Evolutionary conservation across 2,888 invertebrate species (phyloP).

Genomic region (Nowickia ferox): DNA sequence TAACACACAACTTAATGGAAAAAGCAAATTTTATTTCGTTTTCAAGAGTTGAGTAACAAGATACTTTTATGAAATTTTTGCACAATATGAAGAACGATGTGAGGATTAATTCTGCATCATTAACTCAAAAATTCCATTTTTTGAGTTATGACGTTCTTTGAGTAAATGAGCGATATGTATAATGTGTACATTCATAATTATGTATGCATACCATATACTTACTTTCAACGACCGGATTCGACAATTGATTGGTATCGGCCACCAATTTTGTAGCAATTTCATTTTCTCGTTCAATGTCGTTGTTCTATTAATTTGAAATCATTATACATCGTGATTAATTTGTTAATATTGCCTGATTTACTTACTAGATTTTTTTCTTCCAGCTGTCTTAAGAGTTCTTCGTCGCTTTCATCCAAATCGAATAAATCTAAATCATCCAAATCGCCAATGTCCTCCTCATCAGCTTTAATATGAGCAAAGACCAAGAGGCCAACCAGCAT

Average conservation of each 20-base stretch:
- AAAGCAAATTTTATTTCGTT: too few relatives aligned
- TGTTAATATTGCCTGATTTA: conserved; percentile 66
- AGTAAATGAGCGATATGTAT: too few relatives aligned
- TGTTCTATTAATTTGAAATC: conserved; percentile 73
- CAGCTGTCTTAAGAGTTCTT: conserved; percentile 78
- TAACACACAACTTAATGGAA: too few relatives aligned
- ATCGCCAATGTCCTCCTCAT: conserved; percentile 73
- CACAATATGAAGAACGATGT: too few relatives aligned
- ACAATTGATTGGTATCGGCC: conserved; percentile 77
- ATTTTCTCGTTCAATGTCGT: conserved; percentile 81
- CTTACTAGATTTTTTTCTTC: conserved; percentile 80
- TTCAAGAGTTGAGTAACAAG: too few relatives aligned
- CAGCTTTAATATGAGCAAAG: conserved; percentile 74
- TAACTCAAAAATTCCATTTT: too few relatives aligned
- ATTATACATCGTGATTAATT: neutral
- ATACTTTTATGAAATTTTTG: too few relatives aligned
- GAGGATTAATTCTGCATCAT: too few relatives aligned
- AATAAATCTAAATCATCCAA: conserved; percentile 74
- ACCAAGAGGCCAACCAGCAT: conserved; percentile 77
- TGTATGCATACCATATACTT: conserved; percentile 56
- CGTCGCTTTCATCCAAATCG: conserved; percentile 79
- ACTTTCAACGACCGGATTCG: conserved; percentile 80
- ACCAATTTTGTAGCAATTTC: conserved; percentile 79
- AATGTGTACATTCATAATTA: too few relatives aligned
- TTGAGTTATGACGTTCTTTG: too few relatives aligned